phyloP scores from a whole-genome alignment of 2,797 vertebrate species.

The Apogon talboti region DNA sequence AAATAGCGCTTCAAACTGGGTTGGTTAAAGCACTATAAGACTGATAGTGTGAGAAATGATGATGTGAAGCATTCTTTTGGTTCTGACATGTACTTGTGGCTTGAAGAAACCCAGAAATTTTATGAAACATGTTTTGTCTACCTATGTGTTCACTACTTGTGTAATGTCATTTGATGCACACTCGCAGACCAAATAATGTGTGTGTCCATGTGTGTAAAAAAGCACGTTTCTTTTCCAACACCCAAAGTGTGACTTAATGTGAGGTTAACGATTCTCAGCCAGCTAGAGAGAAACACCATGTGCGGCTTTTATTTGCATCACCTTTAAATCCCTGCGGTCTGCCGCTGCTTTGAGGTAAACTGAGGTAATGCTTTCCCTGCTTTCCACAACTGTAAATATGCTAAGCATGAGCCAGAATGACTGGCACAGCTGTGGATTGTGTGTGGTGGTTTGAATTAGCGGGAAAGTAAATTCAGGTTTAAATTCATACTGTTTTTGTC shows the following conservation, averaged over 20 bases:
- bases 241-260: conserved; percentile 48
- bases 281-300: conserved; percentile 44
- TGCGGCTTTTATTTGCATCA: conserved; percentile 60
- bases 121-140: conserved; percentile 26
- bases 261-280: conserved; percentile 53
- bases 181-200: conserved; percentile 24
- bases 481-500: conserved; percentile 18
- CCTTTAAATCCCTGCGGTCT: conserved; percentile 60
- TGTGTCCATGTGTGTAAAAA: conserved; percentile 1
- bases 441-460: conserved; percentile 59
- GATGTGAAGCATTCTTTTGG: too few relatives aligned
- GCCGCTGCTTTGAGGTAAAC: conserved; percentile 68
- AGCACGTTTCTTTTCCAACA: conserved; percentile 34
- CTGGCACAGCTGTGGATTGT: conserved; percentile 37
- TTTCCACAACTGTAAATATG: conserved; percentile 60
- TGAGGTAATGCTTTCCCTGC: conserved; percentile 59
- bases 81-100: too few relatives aligned
- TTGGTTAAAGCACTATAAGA: too few relatives aligned
- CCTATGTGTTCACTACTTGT: conserved; percentile 7
- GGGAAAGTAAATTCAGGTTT: conserved; percentile 45
- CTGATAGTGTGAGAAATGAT: too few relatives aligned
- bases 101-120: too few relatives aligned
- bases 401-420: conserved; percentile 36
- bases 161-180: conserved; percentile 23
- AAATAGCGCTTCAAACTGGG: too few relatives aligned